Base-by-base conservation (phyloP, 2,888 invertebrate species). In the Drosophila limbata region DNA sequence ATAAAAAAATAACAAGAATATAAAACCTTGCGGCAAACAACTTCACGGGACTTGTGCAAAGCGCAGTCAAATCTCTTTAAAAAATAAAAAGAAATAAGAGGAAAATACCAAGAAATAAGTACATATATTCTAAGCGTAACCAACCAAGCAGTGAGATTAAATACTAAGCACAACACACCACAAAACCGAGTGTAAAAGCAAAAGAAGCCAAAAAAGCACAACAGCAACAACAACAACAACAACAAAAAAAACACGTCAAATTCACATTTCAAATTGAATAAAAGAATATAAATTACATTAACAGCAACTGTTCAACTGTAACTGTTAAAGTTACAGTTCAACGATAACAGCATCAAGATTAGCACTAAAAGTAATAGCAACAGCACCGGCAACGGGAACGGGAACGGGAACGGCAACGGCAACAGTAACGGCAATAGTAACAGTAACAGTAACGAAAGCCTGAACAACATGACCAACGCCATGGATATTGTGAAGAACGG, bases 401-500 rank as follows among this genome's bases (percentile, higher is more conserved):
- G 25, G 4, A 25, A 25, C 25, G 28, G 40, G 8, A 52, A 25
- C 60, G 40, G 47, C 17, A 60, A 52, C 68, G 28, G 19, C 33
- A 21, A 37, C 35, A 69, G 21, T 39, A 59, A 40, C 48, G 62
- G 56, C 52, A 66, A 56, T 60, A 76, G 52, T 63, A 45, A 69
- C 57, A 33, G 37, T 17, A 71, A 73, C 64, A 48, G 67, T 39
- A 69, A 61, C 45, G 65, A 55, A 65, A 67, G 70, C 55, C 66
- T 45, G 13, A 69, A 69, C 60, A 92, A 87, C 77, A 92, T 93
- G 93, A 92, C 93, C 74, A 92, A 92, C 89, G 92, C 92, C 75
- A 92, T 92, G 92, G 95, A 95, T 90, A 96, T 96, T 92, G 92
- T 97, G 93, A 97, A 97, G 93, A 97, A 97, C 93, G 97, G 97